Evolutionary conservation across 2,113 vertebrate genomes (phyloP).

Genomic region (Orthonyx spaldingii): DNA sequence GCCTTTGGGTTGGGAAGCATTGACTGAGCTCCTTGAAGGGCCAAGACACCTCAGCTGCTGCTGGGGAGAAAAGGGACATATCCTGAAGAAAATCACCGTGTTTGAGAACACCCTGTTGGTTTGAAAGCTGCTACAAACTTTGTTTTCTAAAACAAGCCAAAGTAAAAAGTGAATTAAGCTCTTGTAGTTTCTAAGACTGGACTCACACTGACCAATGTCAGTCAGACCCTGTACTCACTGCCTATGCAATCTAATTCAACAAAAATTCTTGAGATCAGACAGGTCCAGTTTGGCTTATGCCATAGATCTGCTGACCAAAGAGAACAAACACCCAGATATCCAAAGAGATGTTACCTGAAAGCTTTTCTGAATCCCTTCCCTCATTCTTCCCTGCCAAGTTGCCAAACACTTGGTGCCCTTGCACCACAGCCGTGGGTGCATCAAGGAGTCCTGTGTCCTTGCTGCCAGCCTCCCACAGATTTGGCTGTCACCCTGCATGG

Average conservation of each 20-base stretch:
- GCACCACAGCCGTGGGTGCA: accelerated
- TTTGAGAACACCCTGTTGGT: background rate
- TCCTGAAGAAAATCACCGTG: accelerated
- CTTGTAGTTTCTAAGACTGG: background rate
- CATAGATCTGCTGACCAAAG: background rate
- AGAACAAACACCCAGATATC: background rate
- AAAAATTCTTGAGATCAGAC: background rate
- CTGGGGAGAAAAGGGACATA: background rate
- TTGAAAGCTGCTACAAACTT: background rate
- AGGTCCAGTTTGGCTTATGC: background rate
- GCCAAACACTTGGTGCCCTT: background rate
- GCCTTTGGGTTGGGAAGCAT: background rate
- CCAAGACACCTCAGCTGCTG: background rate
- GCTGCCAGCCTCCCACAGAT: background rate
- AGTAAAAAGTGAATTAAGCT: background rate
- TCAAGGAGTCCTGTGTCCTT: accelerated
- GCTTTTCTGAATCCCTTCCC: background rate
- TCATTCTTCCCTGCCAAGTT: accelerated
- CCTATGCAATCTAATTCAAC: background rate
- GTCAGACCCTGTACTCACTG: background rate
- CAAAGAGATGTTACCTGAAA: background rate
- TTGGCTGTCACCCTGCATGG: accelerated
- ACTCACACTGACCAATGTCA: background rate
- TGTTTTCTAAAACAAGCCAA: background rate
- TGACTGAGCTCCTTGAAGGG: background rate